Evolutionary conservation across 2,797 vertebrate genomes (phyloP).

Genomic region (Gastrophryne carolinensis): DNA sequence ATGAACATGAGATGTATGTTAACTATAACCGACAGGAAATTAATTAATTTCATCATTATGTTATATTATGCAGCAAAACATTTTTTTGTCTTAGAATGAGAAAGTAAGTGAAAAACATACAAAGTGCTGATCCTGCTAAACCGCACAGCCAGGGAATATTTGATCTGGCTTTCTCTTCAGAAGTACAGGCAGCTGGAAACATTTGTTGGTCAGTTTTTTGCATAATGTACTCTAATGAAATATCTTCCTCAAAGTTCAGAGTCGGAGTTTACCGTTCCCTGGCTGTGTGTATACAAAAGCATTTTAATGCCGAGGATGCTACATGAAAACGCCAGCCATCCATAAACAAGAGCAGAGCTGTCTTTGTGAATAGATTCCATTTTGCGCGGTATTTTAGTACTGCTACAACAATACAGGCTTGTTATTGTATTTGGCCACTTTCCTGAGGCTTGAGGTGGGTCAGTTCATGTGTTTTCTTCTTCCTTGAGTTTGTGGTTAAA

Average conservation of each 20-base stretch:
- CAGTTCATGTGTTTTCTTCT: constrained; percentile 15
- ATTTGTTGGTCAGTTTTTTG: constrained; percentile 60
- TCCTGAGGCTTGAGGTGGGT: constrained; percentile 4
- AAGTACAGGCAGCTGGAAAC: constrained; percentile 63
- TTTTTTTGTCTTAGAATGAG: background rate
- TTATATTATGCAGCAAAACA: background rate
- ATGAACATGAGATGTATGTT: too few species aligned
- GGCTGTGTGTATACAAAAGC: constrained; percentile 51
- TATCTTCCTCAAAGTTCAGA: constrained; percentile 59
- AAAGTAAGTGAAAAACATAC: constrained; percentile 28
- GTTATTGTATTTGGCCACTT: constrained; percentile 24
- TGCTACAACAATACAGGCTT: background rate
- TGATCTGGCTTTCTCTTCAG: constrained; percentile 52
- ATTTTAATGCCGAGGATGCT: constrained; percentile 55
- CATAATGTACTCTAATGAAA: constrained; percentile 57
- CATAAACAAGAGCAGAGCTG: constrained; percentile 2
- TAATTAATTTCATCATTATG: background rate
- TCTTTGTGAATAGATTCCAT: constrained; percentile 1
- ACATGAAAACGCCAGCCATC: constrained; percentile 36
- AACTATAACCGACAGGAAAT: too few species aligned
- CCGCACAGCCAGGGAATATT: constrained; percentile 29
- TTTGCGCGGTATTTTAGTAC: too few species aligned
- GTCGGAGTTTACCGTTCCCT: constrained; percentile 58
- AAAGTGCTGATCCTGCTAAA: constrained; percentile 32
- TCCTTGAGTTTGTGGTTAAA: background rate